Evolutionary conservation across 2,797 vertebrate genomes (phyloP).

Genomic region (Phrynocephalus forsythii): DNA sequence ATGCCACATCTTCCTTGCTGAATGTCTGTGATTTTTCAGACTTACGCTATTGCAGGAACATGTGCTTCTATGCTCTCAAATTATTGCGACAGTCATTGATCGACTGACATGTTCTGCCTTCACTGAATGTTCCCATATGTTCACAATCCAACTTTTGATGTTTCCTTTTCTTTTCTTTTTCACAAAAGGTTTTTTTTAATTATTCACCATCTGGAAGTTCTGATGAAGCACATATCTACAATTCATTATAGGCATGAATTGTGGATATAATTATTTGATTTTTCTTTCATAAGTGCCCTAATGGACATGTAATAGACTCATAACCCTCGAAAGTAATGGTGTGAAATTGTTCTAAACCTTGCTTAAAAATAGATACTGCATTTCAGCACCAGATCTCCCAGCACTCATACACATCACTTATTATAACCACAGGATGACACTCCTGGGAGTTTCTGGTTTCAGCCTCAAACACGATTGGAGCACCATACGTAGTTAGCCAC

Average conservation of each 20-base stretch:
- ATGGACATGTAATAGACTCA: conserved; percentile 39
- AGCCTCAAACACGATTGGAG: background rate
- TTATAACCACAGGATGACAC: background rate
- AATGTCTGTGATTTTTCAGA: conserved; percentile 18
- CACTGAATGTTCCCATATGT: conserved; percentile 32
- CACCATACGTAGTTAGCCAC: background rate
- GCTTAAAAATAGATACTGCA: conserved; percentile 36
- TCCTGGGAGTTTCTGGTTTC: background rate
- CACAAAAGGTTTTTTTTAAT: conserved; percentile 22
- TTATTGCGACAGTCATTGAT: background rate
- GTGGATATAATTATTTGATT: conserved; percentile 56
- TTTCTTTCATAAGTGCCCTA: conserved; percentile 57
- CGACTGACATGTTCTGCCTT: background rate
- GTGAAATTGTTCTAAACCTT: conserved; percentile 55
- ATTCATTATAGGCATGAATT: conserved; percentile 43
- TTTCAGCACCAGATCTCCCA: conserved; percentile 43
- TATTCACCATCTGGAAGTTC: conserved; percentile 38
- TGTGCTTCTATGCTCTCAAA: conserved; percentile 4
- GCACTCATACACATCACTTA: conserved; percentile 8
- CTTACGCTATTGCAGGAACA: background rate
- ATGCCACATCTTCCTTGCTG: background rate
- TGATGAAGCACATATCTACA: conserved; percentile 29
- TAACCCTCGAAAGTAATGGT: conserved; percentile 45
- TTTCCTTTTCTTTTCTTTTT: background rate
- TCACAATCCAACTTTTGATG: conserved; percentile 32